Evolutionary conservation across 2,113 vertebrate species (phyloP).

Genomic region (Bambusicola thoracicus): DNA sequence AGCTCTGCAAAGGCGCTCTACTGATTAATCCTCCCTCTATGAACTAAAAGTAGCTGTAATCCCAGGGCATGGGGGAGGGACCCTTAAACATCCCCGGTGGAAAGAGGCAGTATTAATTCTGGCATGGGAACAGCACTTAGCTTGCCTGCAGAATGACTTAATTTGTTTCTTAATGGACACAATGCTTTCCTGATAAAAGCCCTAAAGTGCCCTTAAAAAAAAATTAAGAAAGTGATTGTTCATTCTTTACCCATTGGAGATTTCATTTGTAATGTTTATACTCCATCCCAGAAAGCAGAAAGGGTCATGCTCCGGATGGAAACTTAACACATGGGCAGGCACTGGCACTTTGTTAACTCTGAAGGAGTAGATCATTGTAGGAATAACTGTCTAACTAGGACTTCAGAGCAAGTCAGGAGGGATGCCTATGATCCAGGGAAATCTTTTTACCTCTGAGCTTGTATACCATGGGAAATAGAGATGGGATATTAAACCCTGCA

Average conservation of each 20-base stretch:
- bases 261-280: conserved; percentile 57
- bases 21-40: conserved; percentile 73
- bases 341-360: conserved; percentile 16
- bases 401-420: background rate
- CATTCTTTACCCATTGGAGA: conserved; percentile 52
- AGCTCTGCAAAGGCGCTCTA: conserved; percentile 42
- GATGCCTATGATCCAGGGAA: background rate
- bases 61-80: conserved; percentile 41
- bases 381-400: background rate
- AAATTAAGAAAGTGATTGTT: conserved; percentile 69
- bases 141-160: conserved; percentile 74
- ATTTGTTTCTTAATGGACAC: conserved; percentile 81
- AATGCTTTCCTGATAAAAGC: conserved; percentile 76
- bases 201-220: conserved; percentile 73
- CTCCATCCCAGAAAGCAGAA: background rate
- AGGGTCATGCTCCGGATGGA: background rate
- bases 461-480: background rate
- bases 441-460: fast-evolving
- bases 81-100: conserved; percentile 9
- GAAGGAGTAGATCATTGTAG: background rate
- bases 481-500: background rate
- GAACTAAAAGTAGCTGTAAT: conserved; percentile 65
- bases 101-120: conserved; percentile 61
- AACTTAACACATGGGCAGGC: conserved; percentile 1
- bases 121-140: conserved; percentile 68